A percentile compares a stretch with the other conserved stretches of the same genome.
phyloP scores from a whole-genome alignment of 37 sponge, comb jelly and placozoan species.

The Halichondria panicea region DNA sequence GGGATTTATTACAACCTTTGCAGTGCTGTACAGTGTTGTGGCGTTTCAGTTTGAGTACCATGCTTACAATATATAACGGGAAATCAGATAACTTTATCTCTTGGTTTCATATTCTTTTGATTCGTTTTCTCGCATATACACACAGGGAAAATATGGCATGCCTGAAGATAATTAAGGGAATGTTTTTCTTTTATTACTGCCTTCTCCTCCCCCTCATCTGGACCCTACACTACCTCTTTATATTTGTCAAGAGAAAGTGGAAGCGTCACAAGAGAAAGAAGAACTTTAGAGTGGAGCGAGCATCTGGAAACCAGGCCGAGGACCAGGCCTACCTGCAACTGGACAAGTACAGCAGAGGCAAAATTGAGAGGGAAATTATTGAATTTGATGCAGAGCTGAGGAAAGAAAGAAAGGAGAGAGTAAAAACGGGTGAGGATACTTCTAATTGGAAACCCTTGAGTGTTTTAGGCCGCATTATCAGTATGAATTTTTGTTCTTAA shows the following conservation, averaged over 20 bases:
- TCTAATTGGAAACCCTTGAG: too few relatives aligned
- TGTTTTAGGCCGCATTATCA: too few relatives aligned
- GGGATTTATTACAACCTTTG: too few relatives aligned
- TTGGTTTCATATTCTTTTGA: background rate
- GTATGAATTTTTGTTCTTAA: too few relatives aligned
- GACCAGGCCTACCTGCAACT: conserved; percentile 48
- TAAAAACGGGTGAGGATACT: background rate
- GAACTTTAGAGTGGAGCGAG: conserved; percentile 31
- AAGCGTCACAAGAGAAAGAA: conserved; percentile 37
- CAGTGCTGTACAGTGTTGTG: too few relatives aligned
- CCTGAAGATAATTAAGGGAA: conserved; percentile 49
- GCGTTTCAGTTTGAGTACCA: too few relatives aligned
- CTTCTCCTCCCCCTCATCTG: conserved; percentile 81
- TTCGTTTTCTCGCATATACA: background rate
- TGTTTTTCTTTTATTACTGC: conserved; percentile 81
- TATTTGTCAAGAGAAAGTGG: conserved; percentile 21
- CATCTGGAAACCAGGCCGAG: conserved; percentile 13
- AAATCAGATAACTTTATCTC: too few relatives aligned
- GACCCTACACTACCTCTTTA: conserved; percentile 50
- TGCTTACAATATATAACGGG: too few relatives aligned
- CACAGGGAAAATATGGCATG: conserved; percentile 55
- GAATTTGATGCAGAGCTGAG: conserved; percentile 11
- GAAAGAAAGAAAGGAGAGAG: conserved; percentile 10
- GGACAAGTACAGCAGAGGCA: conserved; percentile 70
- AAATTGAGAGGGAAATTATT: conserved; percentile 32